Conservation (phyloP, 2,888 invertebrate genomes). For the Drosophila monieri region DNA sequence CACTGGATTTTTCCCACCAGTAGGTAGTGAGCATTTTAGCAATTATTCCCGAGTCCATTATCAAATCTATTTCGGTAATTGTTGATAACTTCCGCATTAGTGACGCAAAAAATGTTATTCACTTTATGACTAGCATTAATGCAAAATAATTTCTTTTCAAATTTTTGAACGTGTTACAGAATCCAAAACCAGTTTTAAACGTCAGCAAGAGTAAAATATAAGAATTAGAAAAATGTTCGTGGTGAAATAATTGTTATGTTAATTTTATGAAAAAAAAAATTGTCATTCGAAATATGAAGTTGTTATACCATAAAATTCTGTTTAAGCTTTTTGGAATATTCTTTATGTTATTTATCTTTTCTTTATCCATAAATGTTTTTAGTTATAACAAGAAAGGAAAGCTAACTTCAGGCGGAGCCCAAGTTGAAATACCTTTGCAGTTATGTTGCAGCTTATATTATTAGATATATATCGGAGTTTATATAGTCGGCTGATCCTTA, state of each 20-base stretch:
- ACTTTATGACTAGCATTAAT: background rate
- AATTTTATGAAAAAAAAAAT: background rate
- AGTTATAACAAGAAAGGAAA: too few relatives aligned
- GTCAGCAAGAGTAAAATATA: background rate
- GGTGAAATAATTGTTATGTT: background rate
- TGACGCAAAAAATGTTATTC: background rate
- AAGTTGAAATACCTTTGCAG: too few relatives aligned
- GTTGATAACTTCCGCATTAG: background rate
- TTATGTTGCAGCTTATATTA: too few relatives aligned
- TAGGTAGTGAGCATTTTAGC: background rate
- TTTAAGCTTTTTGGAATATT: too few relatives aligned
- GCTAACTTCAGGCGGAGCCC: too few relatives aligned
- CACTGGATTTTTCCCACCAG: slow-evolving; percentile 5
- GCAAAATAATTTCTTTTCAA: background rate
- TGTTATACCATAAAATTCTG: too few relatives aligned
- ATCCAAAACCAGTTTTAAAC: background rate
- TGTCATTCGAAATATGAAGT: too few relatives aligned
- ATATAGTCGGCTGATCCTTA: too few relatives aligned
- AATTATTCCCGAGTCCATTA: background rate
- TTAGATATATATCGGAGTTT: too few relatives aligned
- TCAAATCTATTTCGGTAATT: background rate
- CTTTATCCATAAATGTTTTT: background rate
- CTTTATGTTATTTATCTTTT: too few relatives aligned
- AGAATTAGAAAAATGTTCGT: background rate
- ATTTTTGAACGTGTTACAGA: background rate